phyloP scores from a whole-genome alignment of 2,113 vertebrate genomes.

The Romanogobio albipinnatus region DNA sequence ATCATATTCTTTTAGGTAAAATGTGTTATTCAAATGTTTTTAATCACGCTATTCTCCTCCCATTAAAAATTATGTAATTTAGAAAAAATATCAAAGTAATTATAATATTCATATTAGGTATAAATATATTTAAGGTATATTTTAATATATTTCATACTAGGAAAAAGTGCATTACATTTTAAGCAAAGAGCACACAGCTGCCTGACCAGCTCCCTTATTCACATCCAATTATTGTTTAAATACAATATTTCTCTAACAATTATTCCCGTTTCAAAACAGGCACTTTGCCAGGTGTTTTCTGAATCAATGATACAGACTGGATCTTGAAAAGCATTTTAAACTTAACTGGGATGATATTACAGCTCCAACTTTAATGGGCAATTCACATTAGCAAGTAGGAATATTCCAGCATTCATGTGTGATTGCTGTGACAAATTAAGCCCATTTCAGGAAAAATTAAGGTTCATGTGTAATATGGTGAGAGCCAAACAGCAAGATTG shows the following conservation, averaged over 20 bases:
- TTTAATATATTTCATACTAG: too few species aligned
- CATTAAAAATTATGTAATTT: background rate
- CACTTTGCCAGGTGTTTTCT: background rate
- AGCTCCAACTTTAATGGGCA: constrained; percentile 22
- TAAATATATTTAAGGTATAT: background rate
- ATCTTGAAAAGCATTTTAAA: constrained; percentile 44
- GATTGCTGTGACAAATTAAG: constrained; percentile 47
- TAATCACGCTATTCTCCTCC: background rate
- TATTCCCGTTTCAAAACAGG: background rate
- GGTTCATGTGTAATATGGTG: constrained; percentile 32
- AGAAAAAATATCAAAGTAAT: background rate
- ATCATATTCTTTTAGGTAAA: background rate
- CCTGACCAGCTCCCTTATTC: background rate
- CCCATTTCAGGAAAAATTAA: constrained; percentile 36
- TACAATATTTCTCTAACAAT: background rate
- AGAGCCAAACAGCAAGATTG: constrained; percentile 6
- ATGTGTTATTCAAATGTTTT: background rate
- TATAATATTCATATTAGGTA: background rate
- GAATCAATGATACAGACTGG: background rate
- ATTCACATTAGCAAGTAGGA: constrained; percentile 31
- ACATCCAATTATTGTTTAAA: background rate
- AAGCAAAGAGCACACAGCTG: background rate
- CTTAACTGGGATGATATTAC: constrained; percentile 31
- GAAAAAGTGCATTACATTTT: background rate
- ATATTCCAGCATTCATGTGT: constrained; percentile 23